Percentiles rank a stretch among this genome's conserved stretches.
Evolutionary conservation across 30 jellyfish, hydroid and myxozoan genomes (phyloP).

Genomic region (Aurelia aurita): DNA sequence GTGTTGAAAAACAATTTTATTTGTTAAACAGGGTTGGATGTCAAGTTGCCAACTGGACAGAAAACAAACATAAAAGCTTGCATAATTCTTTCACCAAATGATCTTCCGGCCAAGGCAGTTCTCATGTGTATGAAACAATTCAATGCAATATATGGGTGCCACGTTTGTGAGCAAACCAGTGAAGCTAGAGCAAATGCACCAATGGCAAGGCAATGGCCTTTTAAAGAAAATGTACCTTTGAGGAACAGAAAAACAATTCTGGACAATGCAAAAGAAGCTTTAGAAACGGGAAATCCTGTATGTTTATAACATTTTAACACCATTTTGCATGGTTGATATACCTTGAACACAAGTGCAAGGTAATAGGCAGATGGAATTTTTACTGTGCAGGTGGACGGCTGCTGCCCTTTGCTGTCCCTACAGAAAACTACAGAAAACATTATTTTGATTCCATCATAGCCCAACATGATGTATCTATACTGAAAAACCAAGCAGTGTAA

Average conservation of each 20-base stretch:
- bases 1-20: too few species aligned
- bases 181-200: constrained; percentile 14
- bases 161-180: constrained; percentile 7
- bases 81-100: constrained; percentile 13
- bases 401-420: too few species aligned
- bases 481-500: too few species aligned
- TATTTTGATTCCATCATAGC: too few species aligned
- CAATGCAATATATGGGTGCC: constrained; percentile 10
- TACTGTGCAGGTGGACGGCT: too few species aligned
- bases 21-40: background rate
- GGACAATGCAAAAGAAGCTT: constrained; percentile 11
- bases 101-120: constrained; percentile 9
- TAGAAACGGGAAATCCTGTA: constrained; percentile 5
- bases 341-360: too few species aligned
- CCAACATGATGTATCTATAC: too few species aligned
- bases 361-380: too few species aligned
- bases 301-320: background rate
- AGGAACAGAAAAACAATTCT: constrained; percentile 9
- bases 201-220: constrained; percentile 19
- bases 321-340: too few species aligned
- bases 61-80: constrained; percentile 11
- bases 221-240: constrained; percentile 5
- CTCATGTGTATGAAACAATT: constrained; percentile 13
- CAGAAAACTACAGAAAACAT: too few species aligned
- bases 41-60: constrained; percentile 10